Evolutionary conservation across 2,113 vertebrate species (phyloP), one percentile per base, ranked within the genome.

Genomic region (Macrotis lagotis): DNA sequence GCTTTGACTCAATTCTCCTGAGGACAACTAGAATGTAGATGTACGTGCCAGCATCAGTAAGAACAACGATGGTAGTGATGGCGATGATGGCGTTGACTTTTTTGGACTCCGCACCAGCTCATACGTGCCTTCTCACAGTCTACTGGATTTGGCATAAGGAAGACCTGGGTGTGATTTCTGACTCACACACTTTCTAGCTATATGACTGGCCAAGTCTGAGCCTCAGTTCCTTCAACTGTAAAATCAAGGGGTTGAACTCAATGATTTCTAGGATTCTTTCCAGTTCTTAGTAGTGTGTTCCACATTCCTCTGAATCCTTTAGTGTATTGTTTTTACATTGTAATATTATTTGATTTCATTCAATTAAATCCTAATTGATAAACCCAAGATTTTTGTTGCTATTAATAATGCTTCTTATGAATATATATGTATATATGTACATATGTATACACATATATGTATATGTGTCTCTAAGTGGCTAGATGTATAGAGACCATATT

Each of bases 11-110:
- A 94, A 93, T 91, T 95, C 91, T 93, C 83, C 93, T 52, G 51
- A 52, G n/a, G 95, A 94, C 96, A 96, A 96, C 91, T 53, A 94
- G 96, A 96, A 97, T 97, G 94, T 48, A 74, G 96, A 97, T 92
- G 52, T 90, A 52, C 93, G 53, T 50, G 59, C 96, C 96, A 96
- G 28, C 95, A 92, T 93, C 96, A 96, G 48, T 95, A 95, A 95
- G 48, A 93, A 95, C 0, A 0, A 93, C 95, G 96, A 92, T 91
- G 95, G 51, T 93, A 52, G 92, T 95, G 95, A 66, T 74, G 37
- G 37, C 19, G 5, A 37, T n/a, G 66, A 74, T n/a, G 16, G 66
- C 0, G 1, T 6, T 74, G 66, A 1, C 37, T 83, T 83, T 44
- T 83, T n/a, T 44, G 0, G 0, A 44, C 66, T 83, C n/a, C 44